These are phyloP conservation scores for Mycetomoellerius zeteki DNA, from an alignment of 1,140 invertebrate species.

Conservation along the genomic window DNA sequence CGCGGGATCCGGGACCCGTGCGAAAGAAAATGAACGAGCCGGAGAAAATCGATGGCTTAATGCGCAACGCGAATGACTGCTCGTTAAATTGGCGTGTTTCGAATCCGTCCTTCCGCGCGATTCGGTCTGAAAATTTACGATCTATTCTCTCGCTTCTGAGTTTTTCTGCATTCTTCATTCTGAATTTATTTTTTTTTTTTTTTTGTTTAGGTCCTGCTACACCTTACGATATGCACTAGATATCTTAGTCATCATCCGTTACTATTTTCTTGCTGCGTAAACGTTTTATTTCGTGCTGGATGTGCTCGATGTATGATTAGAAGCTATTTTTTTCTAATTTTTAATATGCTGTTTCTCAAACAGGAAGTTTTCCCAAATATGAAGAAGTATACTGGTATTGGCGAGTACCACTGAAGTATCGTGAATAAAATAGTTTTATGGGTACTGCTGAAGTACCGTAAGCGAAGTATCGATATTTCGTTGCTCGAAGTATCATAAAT, in stretches of 20 bases:
- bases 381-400: not conserved
- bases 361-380: not conserved
- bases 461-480: constrained; percentile 54
- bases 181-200: too few species aligned
- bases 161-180: constrained; percentile 5
- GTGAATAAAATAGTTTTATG: constrained; percentile 29
- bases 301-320: not conserved
- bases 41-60: constrained; percentile 58
- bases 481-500: constrained; percentile 40
- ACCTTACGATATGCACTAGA: not conserved
- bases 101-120: not conserved
- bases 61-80: not conserved
- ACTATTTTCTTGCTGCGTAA: not conserved
- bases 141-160: constrained; percentile 13
- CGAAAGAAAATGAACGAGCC: constrained; percentile 54
- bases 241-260: not conserved
- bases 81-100: constrained; percentile 46
- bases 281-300: not conserved
- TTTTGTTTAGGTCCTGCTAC: constrained; percentile 15
- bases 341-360: too few species aligned
- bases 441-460: constrained; percentile 45
- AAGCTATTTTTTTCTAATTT: not conserved
- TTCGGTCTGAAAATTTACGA: constrained; percentile 44
- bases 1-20: constrained; percentile 16
- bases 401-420: not conserved